Evolutionary conservation across 2,797 vertebrate genomes (phyloP).

Genomic region (Anguilla megastoma): DNA sequence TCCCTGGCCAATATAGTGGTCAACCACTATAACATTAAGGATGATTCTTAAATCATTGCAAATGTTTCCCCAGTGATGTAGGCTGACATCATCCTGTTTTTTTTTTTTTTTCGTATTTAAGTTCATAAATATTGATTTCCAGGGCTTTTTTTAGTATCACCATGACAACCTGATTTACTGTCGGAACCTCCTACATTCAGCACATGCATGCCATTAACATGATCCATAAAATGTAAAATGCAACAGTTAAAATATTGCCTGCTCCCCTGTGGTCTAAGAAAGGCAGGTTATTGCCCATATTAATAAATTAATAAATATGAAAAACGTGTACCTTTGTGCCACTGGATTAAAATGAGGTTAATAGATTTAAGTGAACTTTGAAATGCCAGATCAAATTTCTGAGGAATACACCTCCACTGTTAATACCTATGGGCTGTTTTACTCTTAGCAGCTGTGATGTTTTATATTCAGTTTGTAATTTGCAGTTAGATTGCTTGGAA

Average conservation of each 20-base stretch:
- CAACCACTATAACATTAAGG: background rate
- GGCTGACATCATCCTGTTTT: constrained; percentile 3
- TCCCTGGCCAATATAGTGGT: background rate
- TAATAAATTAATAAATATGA: background rate
- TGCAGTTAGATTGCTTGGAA: background rate
- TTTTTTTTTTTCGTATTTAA: background rate
- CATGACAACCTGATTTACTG: constrained; percentile 2
- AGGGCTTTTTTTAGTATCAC: background rate
- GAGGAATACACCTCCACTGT: background rate
- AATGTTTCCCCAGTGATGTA: background rate
- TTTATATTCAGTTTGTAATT: background rate
- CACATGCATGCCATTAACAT: background rate
- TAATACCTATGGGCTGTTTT: background rate
- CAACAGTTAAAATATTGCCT: background rate
- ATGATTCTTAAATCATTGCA: background rate
- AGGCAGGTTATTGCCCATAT: background rate
- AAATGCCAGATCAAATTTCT: background rate
- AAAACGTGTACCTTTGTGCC: background rate
- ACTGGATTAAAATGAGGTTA: background rate
- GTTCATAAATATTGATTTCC: constrained; percentile 6
- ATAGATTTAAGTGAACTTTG: background rate
- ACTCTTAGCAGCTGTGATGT: background rate
- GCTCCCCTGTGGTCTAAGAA: background rate
- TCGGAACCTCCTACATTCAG: background rate
- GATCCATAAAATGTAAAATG: constrained; percentile 7